Evolutionary conservation across 2,797 vertebrate genomes (phyloP), one percentile per base, ranked within the genome.

Genomic region (Cossypha heuglini): DNA sequence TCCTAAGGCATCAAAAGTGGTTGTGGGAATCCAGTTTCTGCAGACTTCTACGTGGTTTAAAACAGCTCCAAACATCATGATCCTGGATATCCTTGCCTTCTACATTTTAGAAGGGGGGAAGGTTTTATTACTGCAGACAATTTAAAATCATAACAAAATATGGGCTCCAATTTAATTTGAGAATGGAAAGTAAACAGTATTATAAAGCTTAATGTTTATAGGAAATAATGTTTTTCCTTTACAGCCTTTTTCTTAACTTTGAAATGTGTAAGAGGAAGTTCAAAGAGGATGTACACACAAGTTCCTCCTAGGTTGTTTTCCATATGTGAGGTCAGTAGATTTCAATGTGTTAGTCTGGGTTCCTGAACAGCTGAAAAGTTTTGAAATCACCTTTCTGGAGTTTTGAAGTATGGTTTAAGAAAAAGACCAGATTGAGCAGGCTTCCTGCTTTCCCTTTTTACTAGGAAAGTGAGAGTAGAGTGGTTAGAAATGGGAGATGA

Each of bases 171-270:
- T 96, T 96, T 90, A 93, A 86, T 77, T 79, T 57, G 76, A 89
- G 93, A 93, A 67, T 1, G 26, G 93, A 86, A 96, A 86, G 42
- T 0, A 0, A 88, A 51, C 38, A 59, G 72, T 86, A 81, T 91
- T 83, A 33, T 78, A 90, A 91, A 91, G 21, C 48, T 75, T 68
- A 76, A 75, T 82, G 77, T 93, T 88, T 93, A 68, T 92, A 92
- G 87, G 59, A 96, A 97, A 90, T 46, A 78, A 80, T 61, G 69
- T 28, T 85, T 91, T 86, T 91, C 76, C 49, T 96, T 96, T 93
- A 95, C 33, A 82, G 29, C 8, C 43, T 87, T 92, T 90, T 93
- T 54, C 66, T 75, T 78, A 46, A 94, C 57, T 55, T 71, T 88
- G 66, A 87, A 82, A 76, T 77, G 79, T 90, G 75, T 78, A 86